Base-by-base conservation (phyloP, 2,797 vertebrate species). In the Melanotaenia maccullochi region DNA sequence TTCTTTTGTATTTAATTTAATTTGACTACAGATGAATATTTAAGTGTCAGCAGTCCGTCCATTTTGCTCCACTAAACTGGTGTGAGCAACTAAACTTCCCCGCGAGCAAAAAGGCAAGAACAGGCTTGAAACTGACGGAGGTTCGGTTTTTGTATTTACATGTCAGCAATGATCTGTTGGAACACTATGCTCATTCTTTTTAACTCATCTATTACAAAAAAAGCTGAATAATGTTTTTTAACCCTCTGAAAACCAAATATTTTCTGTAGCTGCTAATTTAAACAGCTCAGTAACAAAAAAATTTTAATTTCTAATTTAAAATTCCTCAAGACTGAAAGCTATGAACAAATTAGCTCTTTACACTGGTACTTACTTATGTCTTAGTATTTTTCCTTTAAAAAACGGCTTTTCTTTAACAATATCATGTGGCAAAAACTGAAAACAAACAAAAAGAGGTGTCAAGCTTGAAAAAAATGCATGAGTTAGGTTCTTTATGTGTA, bases 1-100 rank as follows among this genome's bases (percentile, higher is more conserved):
- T 42, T 18, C 16, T 18, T 42, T 52, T 52, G 4, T 11, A 11
- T 28, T 28, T 75, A 30, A 86, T 87, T 87, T 90, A 30, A 75
- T 85, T 90, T 89, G 66, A 86, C 74, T 89, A 68, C 59, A 67
- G 71, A 76, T 90, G 35, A 7, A 89, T 90, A 79, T 93, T 91
- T 85, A 85, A 86, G 77, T 88, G 82, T 82, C 68, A 70, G 74
- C 81, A 81, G 84, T 92, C 92, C 89, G 92, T 93, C 93, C 92
- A 87, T 79, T 90, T 90, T 89, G 80, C 81, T 75, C 73, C 83
- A 68, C 67, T 82, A 69, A 89, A 79, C 87, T 89, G 80, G 84
- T 77, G 81, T 87, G 71, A 85, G 75, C 79, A 71, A 71, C 82
- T 75, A 72, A 73, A 79, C 82, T 78, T 65, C 51, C 83, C 77